Percentiles rank a stretch among this genome's conserved stretches.
Evolutionary conservation across 1,140 invertebrate species (phyloP).

Genomic region (honey bee (Apis mellifera)): Amel_HAv3.1 CM009931.2:2268001-2268500

Average conservation of each 20-base stretch:
- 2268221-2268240: constrained; percentile 67
- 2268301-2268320: neutral
- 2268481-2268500: constrained; percentile 17
- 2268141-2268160: neutral
- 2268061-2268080: constrained; percentile 42
- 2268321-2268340: neutral
- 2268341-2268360: neutral
- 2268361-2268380: neutral
- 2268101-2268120: neutral
- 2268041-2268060: neutral
- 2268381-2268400: neutral
- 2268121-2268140: constrained; percentile 27
- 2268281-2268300: neutral
- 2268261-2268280: neutral
- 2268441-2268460: constrained; percentile 72
- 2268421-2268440: constrained; percentile 19
- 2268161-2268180: constrained; percentile 9
- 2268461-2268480: constrained; percentile 72
- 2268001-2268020: neutral
- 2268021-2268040: too few relatives aligned
- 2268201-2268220: constrained; percentile 35
- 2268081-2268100: constrained; percentile 39
- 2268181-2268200: neutral
- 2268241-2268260: constrained; percentile 34
- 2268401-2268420: neutral